These are phyloP conservation scores for Artibeus lituratus DNA, from an alignment of 2,797 vertebrate genomes.

Conservation along the genomic window DNA sequence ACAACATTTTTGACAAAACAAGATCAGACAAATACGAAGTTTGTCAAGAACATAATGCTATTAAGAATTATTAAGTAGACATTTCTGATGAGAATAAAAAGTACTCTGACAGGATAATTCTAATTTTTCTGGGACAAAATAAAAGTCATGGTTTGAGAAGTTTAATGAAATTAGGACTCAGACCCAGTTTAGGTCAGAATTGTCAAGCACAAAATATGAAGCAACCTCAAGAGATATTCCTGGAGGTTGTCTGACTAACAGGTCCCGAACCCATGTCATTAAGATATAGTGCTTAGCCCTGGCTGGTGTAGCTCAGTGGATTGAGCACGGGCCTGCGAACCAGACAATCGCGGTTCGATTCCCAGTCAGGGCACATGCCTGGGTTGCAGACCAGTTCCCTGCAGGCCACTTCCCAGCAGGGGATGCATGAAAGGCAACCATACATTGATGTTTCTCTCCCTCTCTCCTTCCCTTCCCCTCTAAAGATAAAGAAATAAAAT, in stretches of 20 bases:
- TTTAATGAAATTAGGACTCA: not conserved
- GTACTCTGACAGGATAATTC: not conserved
- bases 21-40: not conserved
- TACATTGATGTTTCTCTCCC: too few relatives aligned
- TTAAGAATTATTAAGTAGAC: not conserved
- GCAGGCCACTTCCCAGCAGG: too few relatives aligned
- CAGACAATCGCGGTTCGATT: too few relatives aligned
- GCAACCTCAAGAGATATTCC: not conserved
- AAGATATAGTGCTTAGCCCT: not conserved
- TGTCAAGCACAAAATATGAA: not conserved
- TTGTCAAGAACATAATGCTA: not conserved
- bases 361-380: too few relatives aligned
- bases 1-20: not conserved
- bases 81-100: not conserved
- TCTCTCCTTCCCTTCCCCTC: too few relatives aligned
- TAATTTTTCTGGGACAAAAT: not conserved
- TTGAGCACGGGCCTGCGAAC: too few relatives aligned
- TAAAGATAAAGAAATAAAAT: too few relatives aligned
- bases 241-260: not conserved
- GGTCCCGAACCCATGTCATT: not conserved
- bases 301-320: too few relatives aligned
- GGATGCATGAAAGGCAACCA: too few relatives aligned
- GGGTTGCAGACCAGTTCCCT: too few relatives aligned
- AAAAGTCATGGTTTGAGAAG: not conserved
- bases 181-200: not conserved